A percentile compares a stretch with the other conserved stretches of the same genome.
phyloP scores from a whole-genome alignment of 64 coral and sea anemone genomes.

The Anthopleura sola region DNA sequence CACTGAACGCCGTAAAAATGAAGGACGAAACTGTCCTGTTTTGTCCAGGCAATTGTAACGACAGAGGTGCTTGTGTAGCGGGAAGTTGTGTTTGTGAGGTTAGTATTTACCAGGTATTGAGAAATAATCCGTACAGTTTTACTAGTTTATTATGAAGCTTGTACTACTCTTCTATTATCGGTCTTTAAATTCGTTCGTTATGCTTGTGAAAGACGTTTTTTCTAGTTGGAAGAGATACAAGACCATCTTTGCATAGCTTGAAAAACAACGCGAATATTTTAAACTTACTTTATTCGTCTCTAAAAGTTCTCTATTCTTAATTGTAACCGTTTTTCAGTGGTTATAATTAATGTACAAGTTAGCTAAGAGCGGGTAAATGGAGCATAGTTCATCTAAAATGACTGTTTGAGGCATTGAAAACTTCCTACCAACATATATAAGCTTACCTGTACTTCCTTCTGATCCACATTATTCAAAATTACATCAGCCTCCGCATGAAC shows the following conservation, averaged over 20 bases:
- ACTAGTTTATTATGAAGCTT: neutral
- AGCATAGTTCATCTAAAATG: no score
- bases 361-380: neutral
- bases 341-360: neutral
- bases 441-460: no score
- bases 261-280: no score
- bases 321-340: no score
- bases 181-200: neutral
- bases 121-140: neutral
- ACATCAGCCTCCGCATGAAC: no score
- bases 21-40: neutral
- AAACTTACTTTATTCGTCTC: neutral
- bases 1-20: conserved; percentile 33
- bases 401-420: no score
- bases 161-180: neutral
- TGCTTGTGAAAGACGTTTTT: neutral
- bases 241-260: neutral
- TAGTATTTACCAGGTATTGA: neutral
- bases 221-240: neutral
- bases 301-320: neutral
- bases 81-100: conserved; percentile 62
- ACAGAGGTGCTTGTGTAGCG: conserved; percentile 41
- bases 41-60: conserved; percentile 51
- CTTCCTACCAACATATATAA: no score
- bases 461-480: no score